Evolutionary conservation across 2,113 vertebrate genomes (phyloP), one percentile per base, ranked within the genome.

Genomic region (Osmerus eperlanus): DNA sequence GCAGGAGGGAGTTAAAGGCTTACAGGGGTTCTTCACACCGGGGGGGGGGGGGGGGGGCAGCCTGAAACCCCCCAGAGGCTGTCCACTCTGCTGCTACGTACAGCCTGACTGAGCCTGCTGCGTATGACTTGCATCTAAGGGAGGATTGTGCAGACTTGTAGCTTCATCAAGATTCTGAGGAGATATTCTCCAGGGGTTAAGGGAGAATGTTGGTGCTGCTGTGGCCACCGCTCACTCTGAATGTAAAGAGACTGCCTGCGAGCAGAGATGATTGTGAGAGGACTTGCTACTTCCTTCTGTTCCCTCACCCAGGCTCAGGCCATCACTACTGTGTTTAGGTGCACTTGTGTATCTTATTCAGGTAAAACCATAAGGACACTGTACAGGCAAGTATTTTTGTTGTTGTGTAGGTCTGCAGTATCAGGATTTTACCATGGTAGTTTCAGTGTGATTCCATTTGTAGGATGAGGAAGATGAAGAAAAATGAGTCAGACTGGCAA

Each of bases 161-260:
- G 73, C 79, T 83, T 84, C 81, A 86, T 88, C 84, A 67, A 80
- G 63, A 89, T 86, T 84, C 84, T 83, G 63, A 74, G 51, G 80
- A 85, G 78, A 73, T 54, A 23, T n/a, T 58, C 72, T 75, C 82
- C 67, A 1, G 65, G 86, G 86, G 87, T 86, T 87, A 85, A 85
- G 84, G 80, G 52, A 83, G 74, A 77, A 83, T 80, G 63, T 77
- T 82, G 54, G 14, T 29, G 84, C 75, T 83, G 72, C 83, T 80
- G 60, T 82, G 77, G 73, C 75, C 69, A 72, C 75, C 65, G 41
- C 73, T 81, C 74, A 59, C 47, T 79, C 41, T 63, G 77, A 84
- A 80, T 79, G 77, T 62, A 77, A 75, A 75, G 63, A 80, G 75
- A 51, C 55, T 63, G 76, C 36, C 60, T 47, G 23, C 23, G 60